These are phyloP conservation scores for Sminthurides aquaticus DNA, from an alignment of 2,888 invertebrate species.

Conservation along the genomic window DNA sequence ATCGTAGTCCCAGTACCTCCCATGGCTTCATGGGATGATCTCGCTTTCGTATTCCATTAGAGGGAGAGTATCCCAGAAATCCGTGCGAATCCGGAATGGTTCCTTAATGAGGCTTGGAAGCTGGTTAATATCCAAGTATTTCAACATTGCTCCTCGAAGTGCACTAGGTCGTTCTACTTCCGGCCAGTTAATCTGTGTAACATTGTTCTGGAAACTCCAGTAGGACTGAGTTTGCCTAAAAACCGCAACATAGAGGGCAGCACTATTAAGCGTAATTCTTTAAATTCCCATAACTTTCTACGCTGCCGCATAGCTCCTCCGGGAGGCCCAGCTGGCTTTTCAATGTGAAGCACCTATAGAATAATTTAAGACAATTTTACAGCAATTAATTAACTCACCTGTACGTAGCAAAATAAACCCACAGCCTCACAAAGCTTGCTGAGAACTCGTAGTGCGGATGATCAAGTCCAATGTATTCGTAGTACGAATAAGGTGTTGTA, in stretches of 20 bases:
- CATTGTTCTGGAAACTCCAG: not conserved
- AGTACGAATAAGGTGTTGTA: not conserved
- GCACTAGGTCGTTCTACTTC: not conserved
- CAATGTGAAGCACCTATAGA: too few species aligned
- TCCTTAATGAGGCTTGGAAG: slow-evolving; percentile 28
- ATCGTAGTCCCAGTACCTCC: too few species aligned
- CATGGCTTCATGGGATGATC: too few species aligned
- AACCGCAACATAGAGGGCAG: too few species aligned
- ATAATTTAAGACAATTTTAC: too few species aligned
- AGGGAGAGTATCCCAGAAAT: slow-evolving; percentile 35
- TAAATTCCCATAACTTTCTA: too few species aligned
- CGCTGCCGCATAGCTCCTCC: too few species aligned
- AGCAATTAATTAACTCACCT: slow-evolving; percentile 29
- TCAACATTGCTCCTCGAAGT: not conserved
- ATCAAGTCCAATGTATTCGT: not conserved
- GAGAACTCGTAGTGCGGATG: slow-evolving; percentile 25
- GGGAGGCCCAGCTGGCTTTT: too few species aligned
- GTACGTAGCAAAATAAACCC: slow-evolving; percentile 36
- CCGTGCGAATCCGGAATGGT: slow-evolving; percentile 31
- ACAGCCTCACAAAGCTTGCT: slow-evolving; percentile 30
- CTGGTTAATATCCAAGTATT: slow-evolving; percentile 30
- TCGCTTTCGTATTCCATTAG: slow-evolving; percentile 34
- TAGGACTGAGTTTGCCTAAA: not conserved
- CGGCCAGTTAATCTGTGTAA: not conserved
- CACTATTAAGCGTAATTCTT: too few species aligned